Evolutionary conservation across 2,888 invertebrate species (phyloP).

Genomic region (Hemaris fuciformis): DNA sequence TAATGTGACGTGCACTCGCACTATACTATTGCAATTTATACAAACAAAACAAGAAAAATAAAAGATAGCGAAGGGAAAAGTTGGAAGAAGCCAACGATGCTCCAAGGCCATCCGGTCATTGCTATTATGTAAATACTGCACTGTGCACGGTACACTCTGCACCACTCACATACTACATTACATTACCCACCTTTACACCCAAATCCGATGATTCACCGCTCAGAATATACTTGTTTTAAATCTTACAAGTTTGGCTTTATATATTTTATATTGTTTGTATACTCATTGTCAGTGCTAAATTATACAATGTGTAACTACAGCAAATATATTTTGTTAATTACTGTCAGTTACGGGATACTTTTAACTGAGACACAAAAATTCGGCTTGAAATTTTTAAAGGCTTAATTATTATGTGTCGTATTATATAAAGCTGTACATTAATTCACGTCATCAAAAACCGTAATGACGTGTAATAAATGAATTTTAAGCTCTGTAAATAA

Average conservation of each 20-base stretch:
- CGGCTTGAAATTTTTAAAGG: neutral
- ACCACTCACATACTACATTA: conserved; percentile 32
- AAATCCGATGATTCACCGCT: neutral
- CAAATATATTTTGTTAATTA: too few species aligned
- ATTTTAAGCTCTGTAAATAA: conserved; percentile 11
- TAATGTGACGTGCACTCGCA: neutral
- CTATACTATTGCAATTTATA: neutral
- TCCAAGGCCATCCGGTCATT: conserved; percentile 66
- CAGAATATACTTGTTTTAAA: neutral
- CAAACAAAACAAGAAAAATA: conserved; percentile 25
- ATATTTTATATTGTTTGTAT: neutral
- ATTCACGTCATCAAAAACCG: neutral
- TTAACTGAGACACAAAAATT: neutral
- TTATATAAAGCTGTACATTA: neutral
- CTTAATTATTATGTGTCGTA: neutral
- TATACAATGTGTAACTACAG: neutral
- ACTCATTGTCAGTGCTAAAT: neutral
- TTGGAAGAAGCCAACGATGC: conserved; percentile 38
- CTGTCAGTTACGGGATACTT: too few species aligned
- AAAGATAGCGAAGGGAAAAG: conserved; percentile 36
- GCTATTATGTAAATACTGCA: conserved; percentile 70
- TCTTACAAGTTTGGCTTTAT: neutral
- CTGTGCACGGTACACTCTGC: neutral
- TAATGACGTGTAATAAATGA: neutral
- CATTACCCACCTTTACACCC: conserved; percentile 38